Base-by-base conservation (phyloP, 64 coral and sea anemone genomes). In the Montipora cactus region DNA sequence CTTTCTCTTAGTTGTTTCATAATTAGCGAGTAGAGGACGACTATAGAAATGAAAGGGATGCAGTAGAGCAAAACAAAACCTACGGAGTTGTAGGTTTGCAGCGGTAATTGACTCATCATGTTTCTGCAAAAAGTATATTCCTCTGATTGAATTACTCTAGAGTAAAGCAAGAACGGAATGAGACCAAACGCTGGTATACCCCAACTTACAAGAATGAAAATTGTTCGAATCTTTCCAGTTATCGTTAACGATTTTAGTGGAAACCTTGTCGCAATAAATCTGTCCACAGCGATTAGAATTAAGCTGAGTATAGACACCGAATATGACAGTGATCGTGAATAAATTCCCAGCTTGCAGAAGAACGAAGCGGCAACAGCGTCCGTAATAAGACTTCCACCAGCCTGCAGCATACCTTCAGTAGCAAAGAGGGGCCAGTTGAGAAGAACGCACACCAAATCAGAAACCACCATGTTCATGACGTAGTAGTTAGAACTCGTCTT, bases 91-190 rank as follows among this genome's bases (percentile, higher is more conserved):
- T 81, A 81, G 3, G 61, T 62, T 37, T 45, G 58, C 2, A 81
- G 55, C 14, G 4, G 10, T 4, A 62, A 61, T 0, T 12, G 19
- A 8, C 79, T 53, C 79, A 81, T 81, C 4, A 44, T 59, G 79
- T 81, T 81, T 81, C 53, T 81, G 23, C 79, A 81, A 81, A 81
- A 81, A 59, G 79, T 62, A 12, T 64, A 55, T 28, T 16, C 2
- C 21, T 62, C 53, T 62, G 15, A 15, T 59, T 44, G 4, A 14
- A 81, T 4, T 18, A 81, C 5, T 59, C 37, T 13, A 44, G 21
- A 61, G 21, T 81, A 6, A 12, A 14, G 1, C 3, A 81, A 81
- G 79, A 44, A 81, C 8, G 79, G 79, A 10, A 59, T 15, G 7
- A 62, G 12, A 25, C 7, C 20, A 23, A 61, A 5, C 49, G 55